Evolutionary conservation across 2,113 vertebrate genomes (phyloP), one percentile per base, ranked within the genome.

Genomic region (Halcyon senegalensis): DNA sequence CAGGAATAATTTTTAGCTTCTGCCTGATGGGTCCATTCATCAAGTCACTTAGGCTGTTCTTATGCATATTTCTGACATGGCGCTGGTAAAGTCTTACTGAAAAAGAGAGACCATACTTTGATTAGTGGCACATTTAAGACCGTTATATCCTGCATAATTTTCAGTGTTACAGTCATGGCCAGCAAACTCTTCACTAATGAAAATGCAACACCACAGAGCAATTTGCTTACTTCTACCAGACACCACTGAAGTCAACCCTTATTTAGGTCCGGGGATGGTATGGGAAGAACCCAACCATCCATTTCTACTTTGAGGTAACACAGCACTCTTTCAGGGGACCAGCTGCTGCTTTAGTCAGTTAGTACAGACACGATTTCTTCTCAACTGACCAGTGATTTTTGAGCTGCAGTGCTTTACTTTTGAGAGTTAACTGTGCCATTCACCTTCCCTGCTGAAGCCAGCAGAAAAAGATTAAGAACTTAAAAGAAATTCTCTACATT

Each of bases 11-110:
- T 89, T 84, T 98, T 82, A 99, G 98, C 92, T 99, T 99, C 96
- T 98, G 98, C 85, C 98, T 98, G 97, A 99, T 98, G 82, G 98
- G 98, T 39, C 99, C 99, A 1, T 99, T 99, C 99, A 99, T 99
- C 91, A 99, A 97, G 53, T 98, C 84, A 10, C 93, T 98, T 28
- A 99, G 98, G 21, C 98, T 96, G 13, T 98, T 95, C 33, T 93
- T 76, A 10, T 99, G 97, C 37, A 99, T 98, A 15, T 95, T 97
- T 46, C 79, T 70, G 59, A 99, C 80, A 1, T 99, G 98, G 39
- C 96, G 98, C 3, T 96, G 97, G 41, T 89, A 97, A 81, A 99
- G 99, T 8, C 63, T 94, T 33, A 96, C 99, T 99, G 46, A 25
- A 93, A 89, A 87, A 69, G 25, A 90, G 56, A 96, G 16, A 78